Evolutionary conservation across 2,888 invertebrate species (phyloP), one percentile per base, ranked within the genome.

Genomic region (Doris montereyensis): DNA sequence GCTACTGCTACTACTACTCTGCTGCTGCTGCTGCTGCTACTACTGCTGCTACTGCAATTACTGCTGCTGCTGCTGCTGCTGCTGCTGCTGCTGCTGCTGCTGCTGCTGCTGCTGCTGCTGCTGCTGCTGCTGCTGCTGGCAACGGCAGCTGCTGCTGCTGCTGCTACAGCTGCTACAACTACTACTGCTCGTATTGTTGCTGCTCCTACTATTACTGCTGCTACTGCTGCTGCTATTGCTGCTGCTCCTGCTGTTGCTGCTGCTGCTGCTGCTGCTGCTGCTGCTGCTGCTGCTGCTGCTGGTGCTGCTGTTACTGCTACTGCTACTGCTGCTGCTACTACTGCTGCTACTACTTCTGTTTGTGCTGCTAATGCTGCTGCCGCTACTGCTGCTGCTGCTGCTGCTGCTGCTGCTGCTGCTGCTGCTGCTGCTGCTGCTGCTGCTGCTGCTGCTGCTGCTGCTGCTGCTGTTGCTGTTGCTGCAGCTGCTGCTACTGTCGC

Each of bases 41-140:
- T n/a, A n/a, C n/a, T n/a, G n/a, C n/a, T n/a, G n/a, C n/a, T n/a
- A n/a, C n/a, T n/a, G n/a, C n/a, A n/a, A n/a, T n/a, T n/a, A n/a
- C 34, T 71, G 35, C 34, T 71, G 35, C n/a, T 34, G 35, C n/a
- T 71, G 35, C 10, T 71, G 10, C n/a, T 71, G 71, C 34, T 34
- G 71, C 34, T 71, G 71, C n/a, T 71, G 71, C 35, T 71, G 35
- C 34, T 71, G 41, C n/a, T 35, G 35, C 35, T 71, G 35, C n/a
- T 71, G 71, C 21, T 71, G 4, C 8, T 10, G 71, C 21, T 71
- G 34, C 21, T 71, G 21, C 4, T 13, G 35, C 21, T 71, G 10
- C 8, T 35, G 32, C 4, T 35, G 71, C 21, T 5, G 34, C 5
- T 35, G 34, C 17, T 34, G 71, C 8, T 71, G 71, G 4, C 35